These are phyloP conservation scores for Tachypleus tridentatus DNA, from an alignment of 1,140 invertebrate species.

Conservation along the genomic window DNA sequence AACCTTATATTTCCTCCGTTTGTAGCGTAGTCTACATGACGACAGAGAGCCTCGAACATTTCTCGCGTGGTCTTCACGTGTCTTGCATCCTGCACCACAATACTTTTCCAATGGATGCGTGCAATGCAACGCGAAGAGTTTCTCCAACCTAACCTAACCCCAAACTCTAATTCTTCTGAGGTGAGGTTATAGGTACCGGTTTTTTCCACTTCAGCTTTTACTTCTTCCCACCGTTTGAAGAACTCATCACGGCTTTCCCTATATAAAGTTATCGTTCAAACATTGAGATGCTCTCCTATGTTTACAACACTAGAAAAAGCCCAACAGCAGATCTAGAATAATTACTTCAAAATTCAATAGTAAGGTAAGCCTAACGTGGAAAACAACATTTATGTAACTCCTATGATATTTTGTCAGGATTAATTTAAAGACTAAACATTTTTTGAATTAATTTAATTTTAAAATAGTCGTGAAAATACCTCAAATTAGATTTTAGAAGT, in stretches of 20 bases:
- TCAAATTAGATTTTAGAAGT: too few relatives aligned
- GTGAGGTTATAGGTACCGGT: conserved; percentile 38
- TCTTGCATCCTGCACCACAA: conserved; percentile 36
- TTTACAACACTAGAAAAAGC: too few relatives aligned
- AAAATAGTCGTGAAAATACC: too few relatives aligned
- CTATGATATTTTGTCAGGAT: too few relatives aligned
- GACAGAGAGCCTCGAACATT: conserved; percentile 38
- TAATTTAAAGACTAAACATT: too few relatives aligned
- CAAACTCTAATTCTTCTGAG: conserved; percentile 37
- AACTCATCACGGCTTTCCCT: conserved; percentile 21
- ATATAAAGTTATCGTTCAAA: too few relatives aligned
- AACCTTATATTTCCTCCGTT: conserved; percentile 37
- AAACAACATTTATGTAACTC: too few relatives aligned
- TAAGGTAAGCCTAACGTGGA: too few relatives aligned
- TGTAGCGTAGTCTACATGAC: conserved; percentile 37
- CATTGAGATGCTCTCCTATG: too few relatives aligned
- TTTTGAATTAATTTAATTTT: too few relatives aligned
- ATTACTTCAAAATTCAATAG: too few relatives aligned
- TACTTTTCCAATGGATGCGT: conserved; percentile 41
- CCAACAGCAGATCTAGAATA: too few relatives aligned
- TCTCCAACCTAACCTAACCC: conserved; percentile 40
- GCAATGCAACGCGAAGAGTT: conserved; percentile 42
- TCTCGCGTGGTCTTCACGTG: conserved; percentile 33
- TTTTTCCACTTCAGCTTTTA: conserved; percentile 44
- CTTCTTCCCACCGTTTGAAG: conserved; percentile 54